Base-by-base conservation (phyloP, 2,888 invertebrate species). In the Lacanobia oleracea region DNA sequence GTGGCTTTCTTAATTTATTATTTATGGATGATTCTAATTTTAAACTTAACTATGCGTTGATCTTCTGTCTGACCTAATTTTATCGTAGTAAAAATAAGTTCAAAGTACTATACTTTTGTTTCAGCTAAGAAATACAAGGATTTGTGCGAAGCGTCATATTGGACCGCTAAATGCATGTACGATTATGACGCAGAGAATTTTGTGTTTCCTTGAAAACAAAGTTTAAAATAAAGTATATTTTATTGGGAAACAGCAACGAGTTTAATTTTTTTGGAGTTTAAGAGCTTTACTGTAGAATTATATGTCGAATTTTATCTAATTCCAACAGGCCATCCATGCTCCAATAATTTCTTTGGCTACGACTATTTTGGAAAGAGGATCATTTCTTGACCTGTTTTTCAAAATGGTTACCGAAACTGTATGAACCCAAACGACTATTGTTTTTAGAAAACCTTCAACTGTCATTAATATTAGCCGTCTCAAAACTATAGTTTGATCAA, bases 81-180 rank as follows among this genome's bases (percentile, higher is more conserved):
- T 27, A 3, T 27, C 1, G 1, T 27, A 27, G 27, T 27, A 27
- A 27, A 27, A 27, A 27, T 27, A 27, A 27, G 27, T 27, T 27
- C 27, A 27, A 27, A 27, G 1, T 27, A 27, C 12, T 16, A 18
- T 1, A 16, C 9, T 72, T 81, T 72, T 79, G n/a, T 94, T 94
- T 74, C 91, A 95, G 95, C 89, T 12, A 94, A 94, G 71, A 93
- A 93, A 71, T 93, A 94, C 71, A 94, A 95, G 67, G 95, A 95
- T 45, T 76, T 95, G 21, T 95, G 95, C 69, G 95, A 95, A 80
- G 91, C 91, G 2, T 92, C 94, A 0, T 95, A 92, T 68, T 94
- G 93, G 91, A 93, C 92, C 1, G 93, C 95, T 0, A 95, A 94
- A 85, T 95, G 95, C 79, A 93, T 94, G 92, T 95, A 94, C 71